These are phyloP conservation scores for Micropoecilia bifurca DNA, from an alignment of 2,797 vertebrate genomes.

Conservation along the genomic window DNA sequence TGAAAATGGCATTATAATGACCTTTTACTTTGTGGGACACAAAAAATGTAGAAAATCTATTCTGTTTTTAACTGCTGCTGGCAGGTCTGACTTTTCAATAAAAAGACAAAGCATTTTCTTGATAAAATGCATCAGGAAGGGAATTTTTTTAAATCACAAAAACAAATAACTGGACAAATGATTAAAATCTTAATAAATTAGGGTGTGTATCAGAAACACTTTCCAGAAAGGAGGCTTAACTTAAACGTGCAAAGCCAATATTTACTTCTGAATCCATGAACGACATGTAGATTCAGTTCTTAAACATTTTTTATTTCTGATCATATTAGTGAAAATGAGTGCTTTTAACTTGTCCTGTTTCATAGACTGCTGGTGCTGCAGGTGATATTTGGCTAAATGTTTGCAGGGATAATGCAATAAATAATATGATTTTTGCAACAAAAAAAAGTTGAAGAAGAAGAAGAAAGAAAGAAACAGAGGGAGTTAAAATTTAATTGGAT, in stretches of 20 bases:
- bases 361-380: too few relatives aligned
- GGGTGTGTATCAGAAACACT: too few relatives aligned
- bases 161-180: constrained; percentile 36
- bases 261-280: not conserved
- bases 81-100: constrained; percentile 62
- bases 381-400: not conserved
- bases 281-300: not conserved
- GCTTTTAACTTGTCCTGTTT: too few relatives aligned
- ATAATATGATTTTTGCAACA: not conserved
- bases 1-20: constrained; percentile 28
- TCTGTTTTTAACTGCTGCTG: constrained; percentile 57
- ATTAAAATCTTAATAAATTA: constrained; percentile 4
- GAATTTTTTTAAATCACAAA: constrained; percentile 33
- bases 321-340: too few relatives aligned
- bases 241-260: not conserved
- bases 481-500: not conserved
- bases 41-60: constrained; percentile 41
- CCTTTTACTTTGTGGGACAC: constrained; percentile 45
- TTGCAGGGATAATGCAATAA: not conserved
- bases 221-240: not conserved
- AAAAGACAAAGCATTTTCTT: constrained; percentile 58
- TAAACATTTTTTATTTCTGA: not conserved
- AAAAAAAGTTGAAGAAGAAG: too few relatives aligned
- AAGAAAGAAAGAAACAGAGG: not conserved
- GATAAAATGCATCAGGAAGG: constrained; percentile 54